A percentile compares a stretch with the other conserved stretches of the same genome.
phyloP scores from a whole-genome alignment of 2,113 vertebrate genomes.

The Prionailurus viverrinus region DNA sequence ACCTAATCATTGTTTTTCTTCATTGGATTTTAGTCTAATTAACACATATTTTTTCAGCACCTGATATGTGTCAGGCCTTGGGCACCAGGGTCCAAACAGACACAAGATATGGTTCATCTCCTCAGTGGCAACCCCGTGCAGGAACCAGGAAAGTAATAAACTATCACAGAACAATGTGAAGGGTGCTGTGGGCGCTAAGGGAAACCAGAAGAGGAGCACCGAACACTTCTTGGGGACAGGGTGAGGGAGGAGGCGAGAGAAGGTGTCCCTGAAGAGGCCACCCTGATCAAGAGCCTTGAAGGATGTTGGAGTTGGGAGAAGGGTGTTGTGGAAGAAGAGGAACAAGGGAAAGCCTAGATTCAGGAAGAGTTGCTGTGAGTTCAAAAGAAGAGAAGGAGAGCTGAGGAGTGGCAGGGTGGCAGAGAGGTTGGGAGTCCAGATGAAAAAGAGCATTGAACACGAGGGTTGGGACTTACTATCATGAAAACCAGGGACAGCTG shows the following conservation, averaged over 20 bases:
- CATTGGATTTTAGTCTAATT: background rate
- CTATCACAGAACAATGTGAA: background rate
- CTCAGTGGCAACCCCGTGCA: background rate
- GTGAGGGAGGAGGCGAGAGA: background rate
- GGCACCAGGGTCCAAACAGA: background rate
- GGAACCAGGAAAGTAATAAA: background rate
- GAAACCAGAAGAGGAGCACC: background rate
- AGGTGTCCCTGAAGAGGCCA: background rate
- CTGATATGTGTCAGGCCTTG: background rate
- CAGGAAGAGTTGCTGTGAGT: background rate
- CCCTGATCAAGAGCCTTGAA: background rate
- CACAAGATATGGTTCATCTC: background rate
- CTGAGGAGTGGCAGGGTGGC: accelerated
- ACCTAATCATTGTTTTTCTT: background rate
- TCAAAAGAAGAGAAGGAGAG: background rate
- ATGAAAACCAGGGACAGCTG: background rate
- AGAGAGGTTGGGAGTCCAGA: background rate
- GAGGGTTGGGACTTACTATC: background rate
- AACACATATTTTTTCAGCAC: background rate
- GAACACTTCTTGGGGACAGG: background rate
- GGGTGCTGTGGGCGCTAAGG: accelerated
- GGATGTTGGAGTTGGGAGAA: background rate
- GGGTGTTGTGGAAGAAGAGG: background rate
- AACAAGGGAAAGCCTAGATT: background rate
- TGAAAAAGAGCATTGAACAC: too few relatives aligned